Conservation (phyloP, 2,888 invertebrate species). For the Chrysotoxum bicinctum region DNA sequence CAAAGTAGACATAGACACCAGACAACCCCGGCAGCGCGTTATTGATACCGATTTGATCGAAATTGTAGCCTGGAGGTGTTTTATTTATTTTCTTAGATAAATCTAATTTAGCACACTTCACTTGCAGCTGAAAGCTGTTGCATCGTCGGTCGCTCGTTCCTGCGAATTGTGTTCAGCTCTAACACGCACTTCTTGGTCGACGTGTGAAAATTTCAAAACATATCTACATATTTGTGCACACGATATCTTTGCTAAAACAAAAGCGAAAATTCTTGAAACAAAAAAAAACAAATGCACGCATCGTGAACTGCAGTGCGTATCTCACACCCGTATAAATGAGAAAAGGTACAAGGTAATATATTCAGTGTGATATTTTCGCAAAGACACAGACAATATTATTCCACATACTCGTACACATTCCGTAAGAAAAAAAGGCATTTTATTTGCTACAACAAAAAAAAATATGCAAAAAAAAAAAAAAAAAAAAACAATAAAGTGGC, state of each 20-base stretch:
- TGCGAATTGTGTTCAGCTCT: background rate
- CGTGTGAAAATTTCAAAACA: slow-evolving; percentile 64
- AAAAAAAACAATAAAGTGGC: too few relatives aligned
- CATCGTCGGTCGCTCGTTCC: slow-evolving; percentile 1
- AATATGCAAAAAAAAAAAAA: too few relatives aligned
- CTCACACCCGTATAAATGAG: background rate
- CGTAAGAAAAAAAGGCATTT: too few relatives aligned
- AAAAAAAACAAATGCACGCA: slow-evolving; percentile 1
- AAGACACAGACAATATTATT: background rate
- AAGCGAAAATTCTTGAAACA: slow-evolving; percentile 2
- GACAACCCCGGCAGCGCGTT: background rate
- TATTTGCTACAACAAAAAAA: too few relatives aligned
- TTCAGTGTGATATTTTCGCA: background rate
- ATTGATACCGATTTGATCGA: background rate
- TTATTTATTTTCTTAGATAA: slow-evolving; percentile 18
- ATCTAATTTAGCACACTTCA: slow-evolving; percentile 37
- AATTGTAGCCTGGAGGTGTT: background rate
- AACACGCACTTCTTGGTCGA: slow-evolving; percentile 43
- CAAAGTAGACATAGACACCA: slow-evolving; percentile 66
- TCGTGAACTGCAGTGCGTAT: slow-evolving; percentile 49
- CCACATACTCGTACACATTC: too few relatives aligned
- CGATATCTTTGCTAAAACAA: background rate
- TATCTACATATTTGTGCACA: background rate
- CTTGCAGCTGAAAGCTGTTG: background rate
- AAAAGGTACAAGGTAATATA: background rate